phyloP scores from a whole-genome alignment of 2,888 invertebrate genomes.

The Stenoptilia bipunctidactyla region DNA sequence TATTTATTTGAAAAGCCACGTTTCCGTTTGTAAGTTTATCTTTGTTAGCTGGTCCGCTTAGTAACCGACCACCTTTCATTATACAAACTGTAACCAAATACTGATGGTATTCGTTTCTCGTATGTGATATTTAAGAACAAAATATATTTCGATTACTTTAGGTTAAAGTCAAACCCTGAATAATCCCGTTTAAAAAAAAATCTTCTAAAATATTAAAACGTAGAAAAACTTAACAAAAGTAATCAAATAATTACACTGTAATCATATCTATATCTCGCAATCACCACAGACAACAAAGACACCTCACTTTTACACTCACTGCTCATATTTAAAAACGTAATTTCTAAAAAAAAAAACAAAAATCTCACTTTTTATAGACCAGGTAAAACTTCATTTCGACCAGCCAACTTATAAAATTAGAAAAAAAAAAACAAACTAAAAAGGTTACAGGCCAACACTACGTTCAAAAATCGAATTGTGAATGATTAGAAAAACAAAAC shows the following conservation, averaged over 20 bases:
- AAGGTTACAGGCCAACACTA: slow-evolving; percentile 7
- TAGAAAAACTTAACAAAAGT: no score
- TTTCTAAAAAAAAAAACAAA: slow-evolving; percentile 5
- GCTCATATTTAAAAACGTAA: slow-evolving; percentile 28
- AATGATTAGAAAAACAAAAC: slow-evolving; percentile 18
- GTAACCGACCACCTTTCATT: no score
- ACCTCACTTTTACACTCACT: slow-evolving; percentile 29
- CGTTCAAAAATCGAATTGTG: slow-evolving; percentile 19
- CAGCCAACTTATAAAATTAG: slow-evolving; percentile 17
- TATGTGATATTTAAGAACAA: no score
- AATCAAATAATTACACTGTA: slow-evolving; percentile 25
- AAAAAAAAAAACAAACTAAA: slow-evolving; percentile 4
- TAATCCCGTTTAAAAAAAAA: no score
- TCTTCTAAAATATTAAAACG: no score
- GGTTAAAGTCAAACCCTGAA: no score
- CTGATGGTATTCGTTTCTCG: no score
- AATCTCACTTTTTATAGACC: slow-evolving; percentile 48
- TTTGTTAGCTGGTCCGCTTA: no score
- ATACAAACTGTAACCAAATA: no score
- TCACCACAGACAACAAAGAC: slow-evolving; percentile 30
- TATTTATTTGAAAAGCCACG: no score
- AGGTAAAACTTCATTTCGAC: slow-evolving; percentile 48
- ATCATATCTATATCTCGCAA: slow-evolving; percentile 31
- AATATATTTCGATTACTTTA: no score
- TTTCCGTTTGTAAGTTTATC: no score